A percentile compares a stretch with the other conserved stretches of the same genome.
Evolutionary conservation across 2,797 vertebrate species (phyloP).

Genomic region (Chloroceryle amazona): DNA sequence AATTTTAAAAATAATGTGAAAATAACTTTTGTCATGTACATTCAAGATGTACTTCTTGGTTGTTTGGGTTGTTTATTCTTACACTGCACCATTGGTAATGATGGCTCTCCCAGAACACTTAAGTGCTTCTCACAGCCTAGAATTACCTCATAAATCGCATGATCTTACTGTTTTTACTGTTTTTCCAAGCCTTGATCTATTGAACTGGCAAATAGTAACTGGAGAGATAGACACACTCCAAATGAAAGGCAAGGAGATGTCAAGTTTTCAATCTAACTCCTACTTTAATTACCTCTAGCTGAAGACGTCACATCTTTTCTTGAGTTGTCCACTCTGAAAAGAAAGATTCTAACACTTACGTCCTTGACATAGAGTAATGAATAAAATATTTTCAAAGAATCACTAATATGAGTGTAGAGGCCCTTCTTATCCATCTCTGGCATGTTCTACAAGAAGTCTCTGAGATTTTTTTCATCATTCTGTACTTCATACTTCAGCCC

Average conservation of each 20-base stretch:
- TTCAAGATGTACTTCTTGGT: background rate
- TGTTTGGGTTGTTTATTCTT: background rate
- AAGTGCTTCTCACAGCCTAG: background rate
- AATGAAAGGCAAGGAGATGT: background rate
- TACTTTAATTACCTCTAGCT: background rate
- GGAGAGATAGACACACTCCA: background rate
- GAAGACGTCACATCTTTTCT: background rate
- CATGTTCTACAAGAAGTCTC: background rate
- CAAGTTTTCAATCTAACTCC: background rate
- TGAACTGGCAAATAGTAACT: background rate
- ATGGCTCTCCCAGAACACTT: background rate
- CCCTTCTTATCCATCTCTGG: background rate
- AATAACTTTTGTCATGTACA: background rate
- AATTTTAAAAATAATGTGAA: background rate
- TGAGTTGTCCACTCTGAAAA: background rate
- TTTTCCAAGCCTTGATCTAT: background rate
- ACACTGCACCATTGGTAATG: background rate
- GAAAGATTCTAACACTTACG: background rate
- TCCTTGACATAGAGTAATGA: background rate
- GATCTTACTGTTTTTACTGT: background rate
- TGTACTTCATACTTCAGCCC: background rate
- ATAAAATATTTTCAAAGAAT: background rate
- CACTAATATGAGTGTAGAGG: background rate
- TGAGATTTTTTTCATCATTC: background rate
- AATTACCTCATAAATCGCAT: background rate